A percentile compares a stretch with the other conserved stretches of the same genome.
Evolutionary conservation across 2,113 vertebrate species (phyloP).

Genomic region (Piprites chloris): DNA sequence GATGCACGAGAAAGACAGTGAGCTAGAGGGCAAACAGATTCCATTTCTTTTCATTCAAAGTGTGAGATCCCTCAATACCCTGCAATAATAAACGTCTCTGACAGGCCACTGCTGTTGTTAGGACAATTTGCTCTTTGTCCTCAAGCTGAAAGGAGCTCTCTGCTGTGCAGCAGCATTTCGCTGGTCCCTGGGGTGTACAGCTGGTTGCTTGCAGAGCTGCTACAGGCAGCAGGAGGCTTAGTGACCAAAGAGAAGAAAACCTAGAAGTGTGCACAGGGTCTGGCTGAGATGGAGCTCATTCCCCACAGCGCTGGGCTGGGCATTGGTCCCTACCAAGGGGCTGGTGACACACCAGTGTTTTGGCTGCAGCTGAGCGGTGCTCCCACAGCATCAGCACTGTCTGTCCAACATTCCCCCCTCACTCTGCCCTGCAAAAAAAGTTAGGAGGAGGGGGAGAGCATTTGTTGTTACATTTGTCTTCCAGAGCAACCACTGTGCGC

Average conservation of each 20-base stretch:
- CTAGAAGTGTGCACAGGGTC: background rate
- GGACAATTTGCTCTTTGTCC: background rate
- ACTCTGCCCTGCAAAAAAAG: background rate
- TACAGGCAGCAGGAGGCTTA: background rate
- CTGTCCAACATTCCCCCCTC: background rate
- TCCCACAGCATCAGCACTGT: background rate
- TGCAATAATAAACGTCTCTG: background rate
- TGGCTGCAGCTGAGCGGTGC: background rate
- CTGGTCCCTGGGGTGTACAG: background rate
- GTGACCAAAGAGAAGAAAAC: background rate
- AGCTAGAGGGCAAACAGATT: background rate
- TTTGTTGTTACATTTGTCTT: background rate
- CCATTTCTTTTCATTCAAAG: background rate
- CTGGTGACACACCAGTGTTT: background rate
- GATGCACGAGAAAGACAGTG: rapidly evolving
- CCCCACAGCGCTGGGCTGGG: background rate
- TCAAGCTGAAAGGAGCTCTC: background rate
- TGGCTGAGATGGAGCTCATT: background rate
- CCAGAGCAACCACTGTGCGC: background rate
- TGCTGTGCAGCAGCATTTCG: background rate
- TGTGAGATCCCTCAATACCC: background rate
- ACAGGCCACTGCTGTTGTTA: background rate
- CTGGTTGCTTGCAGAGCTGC: background rate
- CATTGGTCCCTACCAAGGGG: background rate
- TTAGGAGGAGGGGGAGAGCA: background rate